phyloP scores from a whole-genome alignment of 2,797 vertebrate genomes.

The Fringilla coelebs region DNA sequence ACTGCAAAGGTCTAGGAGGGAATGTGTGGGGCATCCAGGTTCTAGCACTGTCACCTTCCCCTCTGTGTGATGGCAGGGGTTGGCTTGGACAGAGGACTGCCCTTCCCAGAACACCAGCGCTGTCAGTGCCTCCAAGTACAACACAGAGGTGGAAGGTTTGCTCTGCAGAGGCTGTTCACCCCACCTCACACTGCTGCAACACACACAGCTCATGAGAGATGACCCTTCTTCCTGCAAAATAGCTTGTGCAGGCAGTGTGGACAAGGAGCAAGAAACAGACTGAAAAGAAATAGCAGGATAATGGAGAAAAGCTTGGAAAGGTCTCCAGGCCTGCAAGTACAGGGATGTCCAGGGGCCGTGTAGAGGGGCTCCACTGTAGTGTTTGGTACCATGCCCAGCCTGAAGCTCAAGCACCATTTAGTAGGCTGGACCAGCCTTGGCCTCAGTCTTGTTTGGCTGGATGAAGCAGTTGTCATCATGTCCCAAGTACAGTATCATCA shows the following conservation, averaged over 20 bases:
- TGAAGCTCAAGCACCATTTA: conserved; percentile 18
- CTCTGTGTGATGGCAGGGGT: background rate
- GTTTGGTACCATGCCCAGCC: conserved; percentile 47
- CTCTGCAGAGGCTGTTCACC: background rate
- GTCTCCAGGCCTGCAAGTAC: background rate
- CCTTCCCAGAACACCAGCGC: background rate
- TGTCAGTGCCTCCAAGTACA: background rate
- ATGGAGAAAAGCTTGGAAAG: conserved; percentile 27
- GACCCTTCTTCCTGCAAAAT: background rate
- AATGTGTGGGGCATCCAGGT: background rate
- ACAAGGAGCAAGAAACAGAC: background rate
- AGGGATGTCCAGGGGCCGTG: background rate
- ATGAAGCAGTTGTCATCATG: conserved; percentile 8
- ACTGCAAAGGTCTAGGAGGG: background rate
- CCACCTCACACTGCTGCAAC: background rate
- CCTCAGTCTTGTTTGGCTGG: background rate
- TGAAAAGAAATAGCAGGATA: background rate
- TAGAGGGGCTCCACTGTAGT: conserved; percentile 8
- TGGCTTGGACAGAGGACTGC: background rate
- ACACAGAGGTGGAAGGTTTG: background rate
- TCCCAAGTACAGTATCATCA: background rate
- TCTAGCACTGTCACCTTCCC: background rate
- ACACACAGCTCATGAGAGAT: background rate
- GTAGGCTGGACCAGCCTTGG: conserved; percentile 19
- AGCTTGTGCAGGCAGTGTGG: background rate